phyloP scores from a whole-genome alignment of 2,113 vertebrate genomes.

The Gorsachius goisagi region DNA sequence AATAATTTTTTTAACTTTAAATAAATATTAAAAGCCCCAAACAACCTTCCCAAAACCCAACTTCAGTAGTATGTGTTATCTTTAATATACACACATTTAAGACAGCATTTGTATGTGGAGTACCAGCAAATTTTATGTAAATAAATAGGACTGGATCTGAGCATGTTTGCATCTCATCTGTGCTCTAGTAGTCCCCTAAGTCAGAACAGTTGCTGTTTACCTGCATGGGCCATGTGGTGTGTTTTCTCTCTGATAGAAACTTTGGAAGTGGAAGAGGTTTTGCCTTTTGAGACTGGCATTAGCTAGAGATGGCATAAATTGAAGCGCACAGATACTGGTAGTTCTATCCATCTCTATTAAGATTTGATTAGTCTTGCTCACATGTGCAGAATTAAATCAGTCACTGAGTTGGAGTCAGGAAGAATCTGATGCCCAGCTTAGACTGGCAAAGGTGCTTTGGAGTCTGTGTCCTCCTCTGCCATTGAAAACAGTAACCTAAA shows the following conservation, averaged over 20 bases:
- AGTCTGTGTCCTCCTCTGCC: not conserved
- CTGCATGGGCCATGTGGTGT: too few species aligned
- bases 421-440: not conserved
- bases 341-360: not conserved
- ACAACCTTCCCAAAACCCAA: not conserved
- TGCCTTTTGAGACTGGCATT: not conserved
- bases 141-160: not conserved
- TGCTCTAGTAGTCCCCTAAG: not conserved
- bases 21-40: not conserved
- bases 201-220: not conserved
- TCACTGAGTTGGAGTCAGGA: not conserved
- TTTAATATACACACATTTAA: not conserved
- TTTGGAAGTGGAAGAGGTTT: not conserved
- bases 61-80: not conserved
- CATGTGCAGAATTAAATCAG: not conserved
- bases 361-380: not conserved
- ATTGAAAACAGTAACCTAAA: not conserved
- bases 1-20: not conserved
- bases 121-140: constrained; percentile 36
- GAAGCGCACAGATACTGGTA: not conserved
- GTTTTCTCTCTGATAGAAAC: not conserved
- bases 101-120: not conserved
- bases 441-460: not conserved
- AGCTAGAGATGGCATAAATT: not conserved
- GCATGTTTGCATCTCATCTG: not conserved